Percentiles rank a stretch among this genome's conserved stretches.
These are phyloP conservation scores for Pangasianodon hypophthalmus DNA, from an alignment of 2,113 vertebrate species.

Conservation along the genomic window DNA sequence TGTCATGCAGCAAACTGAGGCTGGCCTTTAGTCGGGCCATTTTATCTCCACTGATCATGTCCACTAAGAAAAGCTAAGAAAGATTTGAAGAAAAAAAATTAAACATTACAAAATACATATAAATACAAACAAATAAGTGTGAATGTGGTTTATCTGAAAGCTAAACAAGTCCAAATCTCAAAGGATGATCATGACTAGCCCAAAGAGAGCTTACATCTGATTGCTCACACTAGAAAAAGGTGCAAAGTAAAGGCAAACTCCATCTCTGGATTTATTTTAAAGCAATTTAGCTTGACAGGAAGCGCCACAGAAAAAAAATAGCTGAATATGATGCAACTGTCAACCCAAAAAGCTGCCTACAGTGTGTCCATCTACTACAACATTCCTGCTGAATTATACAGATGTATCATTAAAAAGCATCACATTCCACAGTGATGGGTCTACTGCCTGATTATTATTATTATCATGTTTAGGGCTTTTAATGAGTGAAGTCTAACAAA, in stretches of 20 bases:
- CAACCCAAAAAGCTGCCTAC: neutral
- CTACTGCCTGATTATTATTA: neutral
- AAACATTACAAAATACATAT: neutral
- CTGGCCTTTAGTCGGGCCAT: constrained; percentile 79
- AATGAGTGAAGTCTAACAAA: neutral
- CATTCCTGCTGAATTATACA: neutral
- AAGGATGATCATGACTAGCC: constrained; percentile 1
- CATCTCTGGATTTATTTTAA: neutral
- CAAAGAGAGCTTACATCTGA: neutral
- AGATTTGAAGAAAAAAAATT: constrained; percentile 38
- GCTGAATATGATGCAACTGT: neutral
- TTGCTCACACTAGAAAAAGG: neutral
- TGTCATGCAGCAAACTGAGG: constrained; percentile 76
- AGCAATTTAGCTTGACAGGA: constrained; percentile 1
- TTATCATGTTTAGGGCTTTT: neutral
- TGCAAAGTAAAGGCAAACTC: neutral
- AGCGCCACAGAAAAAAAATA: neutral
- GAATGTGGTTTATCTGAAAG: constrained; percentile 48
- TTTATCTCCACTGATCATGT: constrained; percentile 78
- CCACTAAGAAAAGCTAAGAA: constrained; percentile 77
- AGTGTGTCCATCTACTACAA: neutral
- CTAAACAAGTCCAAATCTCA: constrained; percentile 5
- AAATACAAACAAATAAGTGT: constrained; percentile 2
- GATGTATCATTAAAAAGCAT: neutral
- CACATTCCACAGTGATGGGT: neutral